phyloP scores from a whole-genome alignment of 2,888 invertebrate species.

The Cantharis lateralis region DNA sequence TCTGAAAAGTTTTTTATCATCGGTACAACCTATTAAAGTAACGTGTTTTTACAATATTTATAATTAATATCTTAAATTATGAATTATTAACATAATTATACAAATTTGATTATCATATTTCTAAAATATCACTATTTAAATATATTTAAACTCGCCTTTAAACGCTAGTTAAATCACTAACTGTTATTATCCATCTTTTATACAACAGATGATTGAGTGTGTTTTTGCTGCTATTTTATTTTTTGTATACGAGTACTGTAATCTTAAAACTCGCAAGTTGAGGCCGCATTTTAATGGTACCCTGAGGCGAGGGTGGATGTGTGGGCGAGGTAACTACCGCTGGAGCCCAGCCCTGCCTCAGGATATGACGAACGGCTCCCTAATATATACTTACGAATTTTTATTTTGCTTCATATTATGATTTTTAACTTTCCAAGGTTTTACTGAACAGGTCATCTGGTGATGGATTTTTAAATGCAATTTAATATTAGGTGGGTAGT shows the following conservation, averaged over 20 bases:
- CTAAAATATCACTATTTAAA: neutral
- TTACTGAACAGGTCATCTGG: constrained; percentile 19
- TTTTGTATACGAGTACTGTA: constrained; percentile 23
- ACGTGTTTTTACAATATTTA: neutral
- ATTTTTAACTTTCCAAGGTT: constrained; percentile 28
- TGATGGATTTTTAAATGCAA: constrained; percentile 28
- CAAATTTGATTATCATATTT: neutral
- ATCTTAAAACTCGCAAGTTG: constrained; percentile 20
- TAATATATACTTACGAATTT: constrained; percentile 45
- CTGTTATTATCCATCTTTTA: neutral
- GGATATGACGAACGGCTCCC: constrained; percentile 45
- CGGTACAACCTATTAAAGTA: too few species aligned
- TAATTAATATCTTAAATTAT: neutral
- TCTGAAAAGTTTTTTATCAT: too few species aligned
- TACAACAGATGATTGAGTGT: constrained; percentile 17
- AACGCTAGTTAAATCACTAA: neutral
- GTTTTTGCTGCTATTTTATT: constrained; percentile 15
- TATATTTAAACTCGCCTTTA: too few species aligned
- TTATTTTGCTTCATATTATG: constrained; percentile 40
- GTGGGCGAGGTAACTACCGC: constrained; percentile 50
- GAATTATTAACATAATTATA: neutral
- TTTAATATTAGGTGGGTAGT: neutral
- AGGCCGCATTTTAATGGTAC: constrained; percentile 39
- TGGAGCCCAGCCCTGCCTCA: constrained; percentile 43
- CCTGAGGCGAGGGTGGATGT: constrained; percentile 47